Conservation (phyloP, 2,797 vertebrate species). For the Ptychobarbus kaznakovi region DNA sequence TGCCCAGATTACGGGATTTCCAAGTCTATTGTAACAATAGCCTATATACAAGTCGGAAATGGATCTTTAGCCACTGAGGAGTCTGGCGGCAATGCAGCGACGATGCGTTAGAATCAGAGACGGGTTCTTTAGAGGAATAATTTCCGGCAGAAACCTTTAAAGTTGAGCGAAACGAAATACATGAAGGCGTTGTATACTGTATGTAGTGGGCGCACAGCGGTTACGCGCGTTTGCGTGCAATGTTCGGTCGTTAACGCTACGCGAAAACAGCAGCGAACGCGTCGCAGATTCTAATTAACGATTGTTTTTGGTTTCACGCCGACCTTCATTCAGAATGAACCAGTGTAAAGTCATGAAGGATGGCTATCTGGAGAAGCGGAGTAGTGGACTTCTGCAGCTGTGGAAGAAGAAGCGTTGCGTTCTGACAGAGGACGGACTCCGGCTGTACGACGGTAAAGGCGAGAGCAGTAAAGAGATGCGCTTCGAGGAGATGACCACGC, state of each 20-base stretch:
- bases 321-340: slow-evolving; percentile 66
- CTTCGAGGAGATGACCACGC: slow-evolving; percentile 88
- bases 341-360: slow-evolving; percentile 82
- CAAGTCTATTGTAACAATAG: slow-evolving; percentile 17
- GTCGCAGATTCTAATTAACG: neutral
- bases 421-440: slow-evolving; percentile 87
- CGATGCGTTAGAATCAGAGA: neutral
- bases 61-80: slow-evolving; percentile 13
- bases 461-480: slow-evolving; percentile 84
- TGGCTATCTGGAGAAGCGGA: slow-evolving; percentile 92
- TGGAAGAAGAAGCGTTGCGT: slow-evolving; percentile 94
- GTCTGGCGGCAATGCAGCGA: slow-evolving; percentile 1
- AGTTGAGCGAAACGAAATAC: neutral
- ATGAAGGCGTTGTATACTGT: slow-evolving; percentile 8
- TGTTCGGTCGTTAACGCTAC: neutral
- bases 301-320: neutral
- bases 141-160: neutral
- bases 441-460: slow-evolving; percentile 75
- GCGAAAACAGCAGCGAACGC: neutral
- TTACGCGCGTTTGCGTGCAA: slow-evolving; percentile 21
- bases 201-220: slow-evolving; percentile 4
- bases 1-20: slow-evolving; percentile 71
- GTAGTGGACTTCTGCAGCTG: slow-evolving; percentile 90
- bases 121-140: neutral
- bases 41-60: slow-evolving; percentile 35